Percentiles rank a stretch among this genome's conserved stretches.
phyloP scores from a whole-genome alignment of 2,797 vertebrate genomes.

The Anisognathus igniventris region DNA sequence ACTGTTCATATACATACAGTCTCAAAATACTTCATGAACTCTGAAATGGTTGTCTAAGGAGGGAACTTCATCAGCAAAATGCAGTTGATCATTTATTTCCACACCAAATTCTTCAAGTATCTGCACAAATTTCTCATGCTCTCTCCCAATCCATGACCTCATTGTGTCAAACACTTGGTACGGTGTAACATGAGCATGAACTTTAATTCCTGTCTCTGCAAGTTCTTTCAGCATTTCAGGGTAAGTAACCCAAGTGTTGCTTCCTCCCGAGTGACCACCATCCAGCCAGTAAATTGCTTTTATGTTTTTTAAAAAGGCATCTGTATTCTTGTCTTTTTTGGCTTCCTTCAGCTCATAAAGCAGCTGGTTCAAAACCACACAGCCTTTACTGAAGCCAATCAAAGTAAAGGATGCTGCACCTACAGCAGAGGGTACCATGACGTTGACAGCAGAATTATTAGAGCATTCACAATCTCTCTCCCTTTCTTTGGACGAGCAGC shows the following conservation, averaged over 20 bases:
- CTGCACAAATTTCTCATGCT: constrained; percentile 86
- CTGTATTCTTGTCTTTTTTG: constrained; percentile 78
- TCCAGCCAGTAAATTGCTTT: constrained; percentile 94
- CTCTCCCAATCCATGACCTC: constrained; percentile 95
- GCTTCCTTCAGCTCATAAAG: constrained; percentile 88
- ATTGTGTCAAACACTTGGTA: constrained; percentile 94
- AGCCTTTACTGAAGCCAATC: constrained; percentile 98
- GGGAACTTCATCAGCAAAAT: constrained; percentile 87
- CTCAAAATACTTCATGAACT: constrained; percentile 85
- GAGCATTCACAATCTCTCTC: constrained; percentile 60
- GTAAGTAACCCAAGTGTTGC: constrained; percentile 93
- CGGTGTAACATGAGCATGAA: constrained; percentile 92
- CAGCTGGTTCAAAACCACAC: constrained; percentile 97
- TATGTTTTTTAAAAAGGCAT: constrained; percentile 80
- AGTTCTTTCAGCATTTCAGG: constrained; percentile 83
- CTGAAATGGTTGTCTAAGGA: constrained; percentile 95
- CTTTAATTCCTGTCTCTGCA: constrained; percentile 79
- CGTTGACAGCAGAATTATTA: constrained; percentile 41
- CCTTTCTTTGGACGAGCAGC: constrained; percentile 62
- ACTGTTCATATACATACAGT: background rate
- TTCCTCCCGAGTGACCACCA: constrained; percentile 93
- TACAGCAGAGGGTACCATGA: constrained; percentile 62
- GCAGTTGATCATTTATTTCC: constrained; percentile 81
- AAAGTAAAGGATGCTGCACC: constrained; percentile 80
- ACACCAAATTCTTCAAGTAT: constrained; percentile 85